phyloP scores from a whole-genome alignment of 1,140 invertebrate genomes.

The Solenopsis invicta region DNA sequence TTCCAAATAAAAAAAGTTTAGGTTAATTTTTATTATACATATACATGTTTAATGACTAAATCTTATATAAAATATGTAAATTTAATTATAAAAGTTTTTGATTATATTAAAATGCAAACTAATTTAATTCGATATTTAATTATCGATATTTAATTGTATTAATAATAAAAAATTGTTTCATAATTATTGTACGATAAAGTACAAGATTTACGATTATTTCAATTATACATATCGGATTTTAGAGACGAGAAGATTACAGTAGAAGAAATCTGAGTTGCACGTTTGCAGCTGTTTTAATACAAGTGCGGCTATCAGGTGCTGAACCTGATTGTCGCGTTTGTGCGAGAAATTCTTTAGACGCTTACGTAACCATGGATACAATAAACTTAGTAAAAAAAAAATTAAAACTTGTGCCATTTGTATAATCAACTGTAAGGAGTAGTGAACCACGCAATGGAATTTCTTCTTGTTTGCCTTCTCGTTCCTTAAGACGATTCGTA shows the following conservation, averaged over 20 bases:
- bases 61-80: background rate
- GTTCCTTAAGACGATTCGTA: constrained; percentile 23
- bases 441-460: constrained; percentile 49
- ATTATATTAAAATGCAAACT: background rate
- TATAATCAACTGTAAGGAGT: constrained; percentile 56
- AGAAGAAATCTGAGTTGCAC: constrained; percentile 55
- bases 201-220: background rate
- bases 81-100: background rate
- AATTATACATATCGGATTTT: background rate
- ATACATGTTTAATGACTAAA: background rate
- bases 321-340: constrained; percentile 55
- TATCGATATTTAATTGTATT: background rate
- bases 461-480: constrained; percentile 52
- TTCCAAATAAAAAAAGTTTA: background rate
- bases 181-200: background rate
- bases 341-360: constrained; percentile 54
- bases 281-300: constrained; percentile 69
- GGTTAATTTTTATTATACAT: background rate
- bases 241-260: constrained; percentile 21
- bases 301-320: constrained; percentile 55
- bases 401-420: constrained; percentile 61
- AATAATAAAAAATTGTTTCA: background rate
- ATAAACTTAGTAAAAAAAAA: constrained; percentile 60
- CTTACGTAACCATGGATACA: constrained; percentile 50
- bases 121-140: background rate